Evolutionary conservation across 2,797 vertebrate genomes (phyloP), one percentile per base, ranked within the genome.

Genomic region (Mareca penelope): DNA sequence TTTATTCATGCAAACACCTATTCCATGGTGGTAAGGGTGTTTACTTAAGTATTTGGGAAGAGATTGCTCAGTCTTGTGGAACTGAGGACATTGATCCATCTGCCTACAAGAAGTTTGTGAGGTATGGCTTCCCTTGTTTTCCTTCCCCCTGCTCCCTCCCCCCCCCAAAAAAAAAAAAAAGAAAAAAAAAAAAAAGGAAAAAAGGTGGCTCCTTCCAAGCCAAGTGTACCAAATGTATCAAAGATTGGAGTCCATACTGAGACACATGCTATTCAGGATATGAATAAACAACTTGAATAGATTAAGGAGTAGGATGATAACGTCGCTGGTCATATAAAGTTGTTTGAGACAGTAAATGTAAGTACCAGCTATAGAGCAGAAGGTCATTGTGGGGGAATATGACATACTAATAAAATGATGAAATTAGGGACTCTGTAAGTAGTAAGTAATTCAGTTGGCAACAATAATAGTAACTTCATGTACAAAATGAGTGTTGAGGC

Each of bases 351-450:
- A 55, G 28, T 69, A 91, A 75, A 70, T 17, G 26, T 7, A 55
- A 35, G 10, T 65, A n/a, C 33, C 21, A 40, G 33, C 33, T 80
- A 12, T 19, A 24, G 68, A 44, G 21, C 22, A 85, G 40, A 65
- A 44, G n/a, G 57, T 26, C 7, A 57, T 65, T 2, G 2, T 35
- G 44, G n/a, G 18, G 48, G 15, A 69, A 55, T 29, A 28, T 50
- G 33, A 72, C 19, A 15, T 61, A 40, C 18, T 7, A 79, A 77
- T 67, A 53, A 56, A 61, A 50, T 2, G 8, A 22, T 37, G 5
- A 65, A 82, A 64, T 37, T 0, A 59, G 21, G 6, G 0, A 35
- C 22, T 67, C 56, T 53, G 0, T 35, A 76, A 67, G 39, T 39
- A 53, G 69, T 40, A 65, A 76, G 48, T 9, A 48, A 52, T 10